A percentile compares a stretch with the other conserved stretches of the same genome.
phyloP scores from a whole-genome alignment of 1,140 invertebrate species.

The Condylostylus longicornis region DNA sequence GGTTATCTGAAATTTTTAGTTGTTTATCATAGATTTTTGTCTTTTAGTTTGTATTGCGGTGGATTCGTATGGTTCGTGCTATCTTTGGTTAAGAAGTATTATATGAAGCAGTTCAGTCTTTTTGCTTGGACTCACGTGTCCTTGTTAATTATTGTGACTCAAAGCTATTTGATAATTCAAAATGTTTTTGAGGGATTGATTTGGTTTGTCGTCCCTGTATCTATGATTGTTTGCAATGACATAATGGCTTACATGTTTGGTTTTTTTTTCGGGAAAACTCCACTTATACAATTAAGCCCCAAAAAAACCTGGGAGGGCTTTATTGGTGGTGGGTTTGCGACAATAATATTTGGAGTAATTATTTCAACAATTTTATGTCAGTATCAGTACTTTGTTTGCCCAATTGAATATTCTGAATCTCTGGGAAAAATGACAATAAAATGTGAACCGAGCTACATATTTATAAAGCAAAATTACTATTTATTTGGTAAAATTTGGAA shows the following conservation, averaged over 20 bases:
- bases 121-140: slow-evolving; percentile 99
- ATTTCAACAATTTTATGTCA: slow-evolving; percentile 78
- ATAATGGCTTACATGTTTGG: slow-evolving; percentile 99
- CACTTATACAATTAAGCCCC: slow-evolving; percentile 95
- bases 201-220: slow-evolving; percentile 96
- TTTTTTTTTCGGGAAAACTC: slow-evolving; percentile 99
- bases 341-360: slow-evolving; percentile 74
- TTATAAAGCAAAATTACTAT: slow-evolving; percentile 71
- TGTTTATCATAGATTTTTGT: slow-evolving; percentile 94
- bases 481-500: slow-evolving; percentile 47
- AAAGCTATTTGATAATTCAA: slow-evolving; percentile 95
- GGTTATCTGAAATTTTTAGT: slow-evolving; percentile 85
- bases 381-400: slow-evolving; percentile 90
- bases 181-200: slow-evolving; percentile 91
- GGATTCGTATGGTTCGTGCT: slow-evolving; percentile 98
- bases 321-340: slow-evolving; percentile 90
- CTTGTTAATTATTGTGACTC: slow-evolving; percentile 91
- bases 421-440: slow-evolving; percentile 77
- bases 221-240: slow-evolving; percentile 98
- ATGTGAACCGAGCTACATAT: slow-evolving; percentile 79
- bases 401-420: slow-evolving; percentile 78
- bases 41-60: slow-evolving; percentile 88
- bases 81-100: slow-evolving; percentile 91
- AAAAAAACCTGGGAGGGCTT: slow-evolving; percentile 99
- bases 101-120: slow-evolving; percentile 95